Evolutionary conservation across 1,140 invertebrate species (phyloP).

Genomic region (Sarcophaga bullata): DNA sequence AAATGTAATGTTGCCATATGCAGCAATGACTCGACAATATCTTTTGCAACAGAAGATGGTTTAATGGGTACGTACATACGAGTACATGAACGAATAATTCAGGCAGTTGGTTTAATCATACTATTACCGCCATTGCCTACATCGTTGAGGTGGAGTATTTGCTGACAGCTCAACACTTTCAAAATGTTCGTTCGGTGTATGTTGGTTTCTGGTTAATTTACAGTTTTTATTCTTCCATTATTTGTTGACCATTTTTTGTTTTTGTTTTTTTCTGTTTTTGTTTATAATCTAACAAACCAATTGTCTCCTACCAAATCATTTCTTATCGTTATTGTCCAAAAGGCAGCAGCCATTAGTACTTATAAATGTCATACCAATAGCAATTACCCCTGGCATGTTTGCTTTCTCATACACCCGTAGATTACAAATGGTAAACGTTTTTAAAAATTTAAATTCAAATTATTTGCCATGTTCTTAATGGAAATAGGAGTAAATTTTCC

Average conservation of each 20-base stretch:
- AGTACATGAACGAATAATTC: too few species aligned
- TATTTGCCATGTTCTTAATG: too few species aligned
- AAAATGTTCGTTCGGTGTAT: background rate
- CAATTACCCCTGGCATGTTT: conserved; percentile 35
- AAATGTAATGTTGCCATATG: conserved; percentile 19
- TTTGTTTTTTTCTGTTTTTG: background rate
- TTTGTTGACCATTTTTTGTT: background rate
- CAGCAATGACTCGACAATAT: background rate
- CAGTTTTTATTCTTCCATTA: conserved; percentile 6
- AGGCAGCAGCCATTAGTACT: conserved; percentile 34
- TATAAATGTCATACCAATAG: conserved; percentile 35
- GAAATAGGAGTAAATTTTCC: too few species aligned
- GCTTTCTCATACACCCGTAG: conserved; percentile 6
- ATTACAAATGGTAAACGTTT: background rate
- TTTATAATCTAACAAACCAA: conserved; percentile 40
- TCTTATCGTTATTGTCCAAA: conserved; percentile 33
- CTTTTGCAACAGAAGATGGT: too few species aligned
- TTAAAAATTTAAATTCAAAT: background rate
- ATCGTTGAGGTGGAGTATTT: background rate
- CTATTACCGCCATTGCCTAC: background rate
- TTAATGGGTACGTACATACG: too few species aligned
- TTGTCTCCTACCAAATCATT: conserved; percentile 38
- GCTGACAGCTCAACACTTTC: background rate
- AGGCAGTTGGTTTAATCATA: background rate
- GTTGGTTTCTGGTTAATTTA: conserved; percentile 15